These are phyloP conservation scores for Peromyscus nudipes DNA, from an alignment of 2,797 vertebrate species.

Conservation along the genomic window DNA sequence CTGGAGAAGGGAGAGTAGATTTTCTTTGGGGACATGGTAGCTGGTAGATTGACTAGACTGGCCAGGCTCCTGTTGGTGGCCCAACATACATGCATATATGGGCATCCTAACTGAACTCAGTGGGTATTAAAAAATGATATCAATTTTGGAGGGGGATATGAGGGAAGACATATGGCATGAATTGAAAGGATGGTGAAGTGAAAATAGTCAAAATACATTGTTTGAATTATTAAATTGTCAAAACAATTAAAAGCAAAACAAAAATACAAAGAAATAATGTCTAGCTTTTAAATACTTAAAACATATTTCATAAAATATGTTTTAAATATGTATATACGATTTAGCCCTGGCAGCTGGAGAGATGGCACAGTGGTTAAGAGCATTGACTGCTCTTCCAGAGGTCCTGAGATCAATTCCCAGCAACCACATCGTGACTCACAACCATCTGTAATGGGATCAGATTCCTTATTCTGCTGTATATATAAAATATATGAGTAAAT, in stretches of 20 bases:
- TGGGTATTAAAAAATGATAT: neutral
- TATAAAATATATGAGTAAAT: too few relatives aligned
- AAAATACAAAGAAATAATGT: neutral
- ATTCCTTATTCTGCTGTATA: too few relatives aligned
- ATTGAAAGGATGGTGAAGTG: too few relatives aligned
- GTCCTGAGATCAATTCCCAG: too few relatives aligned
- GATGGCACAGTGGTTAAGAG: too few relatives aligned
- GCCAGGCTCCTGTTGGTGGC: neutral
- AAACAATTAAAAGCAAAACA: neutral
- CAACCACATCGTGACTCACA: too few relatives aligned
- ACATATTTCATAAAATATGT: conserved; percentile 11
- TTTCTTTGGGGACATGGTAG: neutral
- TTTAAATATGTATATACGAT: neutral
- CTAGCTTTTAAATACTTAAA: neutral
- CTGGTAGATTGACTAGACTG: neutral
- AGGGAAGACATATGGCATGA: neutral
- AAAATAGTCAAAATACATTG: neutral
- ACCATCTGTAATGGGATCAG: too few relatives aligned
- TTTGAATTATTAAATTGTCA: neutral
- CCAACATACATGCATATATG: neutral
- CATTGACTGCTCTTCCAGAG: too few relatives aligned
- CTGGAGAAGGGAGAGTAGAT: neutral
- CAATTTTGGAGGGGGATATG: neutral
- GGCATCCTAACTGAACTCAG: too few relatives aligned
- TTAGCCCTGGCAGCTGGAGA: neutral